These are phyloP conservation scores for Lathamus discolor DNA, from an alignment of 2,113 vertebrate species.

Conservation along the genomic window DNA sequence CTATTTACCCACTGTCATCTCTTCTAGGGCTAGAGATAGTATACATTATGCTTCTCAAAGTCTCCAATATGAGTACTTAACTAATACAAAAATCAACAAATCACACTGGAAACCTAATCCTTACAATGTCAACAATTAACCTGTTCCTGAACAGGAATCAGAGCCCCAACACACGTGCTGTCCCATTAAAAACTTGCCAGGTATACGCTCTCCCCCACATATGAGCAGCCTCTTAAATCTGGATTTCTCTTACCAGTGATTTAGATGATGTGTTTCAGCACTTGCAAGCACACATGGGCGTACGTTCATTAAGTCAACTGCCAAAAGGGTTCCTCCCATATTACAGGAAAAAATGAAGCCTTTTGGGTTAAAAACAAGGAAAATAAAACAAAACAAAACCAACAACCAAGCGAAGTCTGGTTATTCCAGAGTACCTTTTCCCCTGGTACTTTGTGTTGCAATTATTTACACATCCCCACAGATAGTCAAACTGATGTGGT, in stretches of 20 bases:
- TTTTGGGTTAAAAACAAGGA: not conserved
- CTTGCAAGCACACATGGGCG: not conserved
- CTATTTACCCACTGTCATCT: not conserved
- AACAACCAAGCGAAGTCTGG: not conserved
- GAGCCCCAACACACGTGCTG: not conserved
- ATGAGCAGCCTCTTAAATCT: not conserved
- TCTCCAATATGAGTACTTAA: not conserved
- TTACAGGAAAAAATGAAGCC: not conserved
- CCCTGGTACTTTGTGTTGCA: conserved; percentile 47
- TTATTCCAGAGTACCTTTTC: conserved; percentile 43
- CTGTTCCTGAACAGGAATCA: not conserved
- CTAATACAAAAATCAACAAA: not conserved
- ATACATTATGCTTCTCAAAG: not conserved
- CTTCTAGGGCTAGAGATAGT: not conserved
- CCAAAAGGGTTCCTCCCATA: not conserved
- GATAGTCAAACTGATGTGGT: conserved; percentile 39
- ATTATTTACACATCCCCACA: conserved; percentile 54
- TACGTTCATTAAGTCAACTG: not conserved
- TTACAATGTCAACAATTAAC: not conserved
- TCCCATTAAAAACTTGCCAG: not conserved
- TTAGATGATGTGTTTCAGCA: not conserved
- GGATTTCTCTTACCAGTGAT: not conserved
- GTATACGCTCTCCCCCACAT: not conserved
- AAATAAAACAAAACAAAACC: not conserved
- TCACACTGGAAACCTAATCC: not conserved